Conservation (phyloP, 2,113 vertebrate species). For the Glaucidium brasilianum region DNA sequence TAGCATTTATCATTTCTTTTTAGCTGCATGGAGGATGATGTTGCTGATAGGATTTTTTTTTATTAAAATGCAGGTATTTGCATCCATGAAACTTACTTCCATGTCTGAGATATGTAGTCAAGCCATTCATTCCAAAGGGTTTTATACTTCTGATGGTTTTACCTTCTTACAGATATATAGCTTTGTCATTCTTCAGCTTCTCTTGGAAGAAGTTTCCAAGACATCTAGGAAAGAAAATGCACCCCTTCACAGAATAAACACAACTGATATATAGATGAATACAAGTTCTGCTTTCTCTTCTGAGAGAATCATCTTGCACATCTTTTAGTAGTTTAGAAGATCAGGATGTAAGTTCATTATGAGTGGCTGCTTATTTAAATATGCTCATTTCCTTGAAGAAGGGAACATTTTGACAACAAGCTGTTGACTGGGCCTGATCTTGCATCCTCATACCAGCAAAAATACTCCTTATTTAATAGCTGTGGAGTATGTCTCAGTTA, state of each 20-base stretch:
- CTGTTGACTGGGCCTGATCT: neutral
- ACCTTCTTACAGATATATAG: neutral
- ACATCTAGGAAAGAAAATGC: neutral
- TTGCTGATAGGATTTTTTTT: neutral
- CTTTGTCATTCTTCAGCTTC: neutral
- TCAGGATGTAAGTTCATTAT: neutral
- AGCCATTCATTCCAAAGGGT: neutral
- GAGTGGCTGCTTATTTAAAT: neutral
- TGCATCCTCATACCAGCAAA: neutral
- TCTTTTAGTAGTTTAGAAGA: neutral
- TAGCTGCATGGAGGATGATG: neutral
- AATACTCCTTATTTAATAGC: neutral
- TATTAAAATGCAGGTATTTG: neutral
- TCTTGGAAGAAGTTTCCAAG: neutral
- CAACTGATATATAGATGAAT: neutral
- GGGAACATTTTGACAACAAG: neutral
- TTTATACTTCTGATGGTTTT: neutral
- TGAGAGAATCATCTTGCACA: neutral
- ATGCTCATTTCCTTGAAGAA: neutral
- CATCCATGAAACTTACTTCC: neutral
- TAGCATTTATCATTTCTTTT: neutral
- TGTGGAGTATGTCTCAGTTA: neutral
- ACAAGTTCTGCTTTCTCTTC: neutral
- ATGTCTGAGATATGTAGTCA: neutral
- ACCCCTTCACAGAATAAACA: neutral